These are phyloP conservation scores for Malurus elegans DNA, from an alignment of 2,113 vertebrate species.

Conservation along the genomic window DNA sequence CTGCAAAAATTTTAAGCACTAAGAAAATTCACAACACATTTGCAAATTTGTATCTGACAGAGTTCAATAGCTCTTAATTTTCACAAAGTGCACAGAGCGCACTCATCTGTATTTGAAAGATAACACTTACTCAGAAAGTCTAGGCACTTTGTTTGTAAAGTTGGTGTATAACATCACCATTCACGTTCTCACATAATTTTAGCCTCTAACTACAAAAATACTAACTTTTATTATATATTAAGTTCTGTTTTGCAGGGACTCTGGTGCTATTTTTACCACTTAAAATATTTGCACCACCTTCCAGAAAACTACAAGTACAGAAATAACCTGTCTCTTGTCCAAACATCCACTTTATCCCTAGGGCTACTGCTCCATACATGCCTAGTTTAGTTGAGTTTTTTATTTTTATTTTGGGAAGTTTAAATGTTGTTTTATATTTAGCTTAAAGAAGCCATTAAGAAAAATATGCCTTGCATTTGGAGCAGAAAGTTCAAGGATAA, in stretches of 20 bases:
- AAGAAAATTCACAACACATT: background rate
- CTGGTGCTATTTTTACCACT: background rate
- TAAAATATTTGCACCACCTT: background rate
- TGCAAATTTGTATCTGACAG: background rate
- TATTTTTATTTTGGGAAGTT: background rate
- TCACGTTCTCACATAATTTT: background rate
- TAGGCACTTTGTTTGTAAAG: background rate
- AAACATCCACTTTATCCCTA: background rate
- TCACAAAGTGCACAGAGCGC: background rate
- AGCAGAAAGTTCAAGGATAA: background rate
- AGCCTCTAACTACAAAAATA: background rate
- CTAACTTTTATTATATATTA: background rate
- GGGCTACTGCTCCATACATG: background rate
- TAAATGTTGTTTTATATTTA: background rate
- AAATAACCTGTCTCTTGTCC: background rate
- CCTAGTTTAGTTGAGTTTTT: background rate
- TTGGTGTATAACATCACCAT: background rate
- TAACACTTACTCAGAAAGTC: constrained; percentile 64
- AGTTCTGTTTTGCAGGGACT: background rate
- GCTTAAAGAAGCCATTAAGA: background rate
- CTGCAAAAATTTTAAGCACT: background rate
- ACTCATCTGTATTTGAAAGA: constrained; percentile 57
- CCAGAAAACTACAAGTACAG: background rate
- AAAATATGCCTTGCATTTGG: background rate
- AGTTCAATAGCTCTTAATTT: constrained; percentile 26